Conservation (phyloP, 2,888 invertebrate species). For the Pseudoips prasinana region DNA sequence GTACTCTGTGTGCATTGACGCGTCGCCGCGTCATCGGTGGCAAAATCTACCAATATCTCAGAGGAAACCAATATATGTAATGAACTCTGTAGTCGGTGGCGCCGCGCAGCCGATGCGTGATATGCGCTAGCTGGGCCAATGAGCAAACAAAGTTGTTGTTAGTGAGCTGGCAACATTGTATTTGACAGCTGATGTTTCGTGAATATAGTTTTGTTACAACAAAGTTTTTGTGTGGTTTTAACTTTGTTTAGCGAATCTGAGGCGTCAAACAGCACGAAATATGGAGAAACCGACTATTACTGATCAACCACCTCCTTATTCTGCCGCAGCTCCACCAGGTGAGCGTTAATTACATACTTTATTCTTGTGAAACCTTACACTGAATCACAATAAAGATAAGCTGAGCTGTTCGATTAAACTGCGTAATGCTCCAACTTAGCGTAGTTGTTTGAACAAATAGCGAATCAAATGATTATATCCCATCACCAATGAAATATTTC, state of each 20-base stretch:
- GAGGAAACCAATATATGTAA: too few species aligned
- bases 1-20: too few species aligned
- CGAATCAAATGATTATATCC: too few species aligned
- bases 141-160: too few species aligned
- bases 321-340: conserved; percentile 65
- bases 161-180: conserved; percentile 1
- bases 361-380: conserved; percentile 36
- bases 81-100: too few species aligned
- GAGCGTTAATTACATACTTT: conserved; percentile 27
- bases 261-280: conserved; percentile 26
- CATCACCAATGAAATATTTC: too few species aligned
- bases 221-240: conserved; percentile 21
- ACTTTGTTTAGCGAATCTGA: conserved; percentile 14
- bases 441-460: conserved; percentile 1
- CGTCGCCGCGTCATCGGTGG: too few species aligned
- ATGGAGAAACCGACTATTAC: conserved; percentile 68
- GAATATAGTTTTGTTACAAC: conserved; percentile 21
- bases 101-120: too few species aligned
- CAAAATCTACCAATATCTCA: too few species aligned
- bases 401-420: conserved; percentile 41
- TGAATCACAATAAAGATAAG: conserved; percentile 60
- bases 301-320: conserved; percentile 79
- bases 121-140: too few species aligned
- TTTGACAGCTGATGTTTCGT: conserved; percentile 27
- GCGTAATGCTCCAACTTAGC: conserved; percentile 30